phyloP scores from a whole-genome alignment of 2,888 invertebrate species.

The Tinea semifulvella region DNA sequence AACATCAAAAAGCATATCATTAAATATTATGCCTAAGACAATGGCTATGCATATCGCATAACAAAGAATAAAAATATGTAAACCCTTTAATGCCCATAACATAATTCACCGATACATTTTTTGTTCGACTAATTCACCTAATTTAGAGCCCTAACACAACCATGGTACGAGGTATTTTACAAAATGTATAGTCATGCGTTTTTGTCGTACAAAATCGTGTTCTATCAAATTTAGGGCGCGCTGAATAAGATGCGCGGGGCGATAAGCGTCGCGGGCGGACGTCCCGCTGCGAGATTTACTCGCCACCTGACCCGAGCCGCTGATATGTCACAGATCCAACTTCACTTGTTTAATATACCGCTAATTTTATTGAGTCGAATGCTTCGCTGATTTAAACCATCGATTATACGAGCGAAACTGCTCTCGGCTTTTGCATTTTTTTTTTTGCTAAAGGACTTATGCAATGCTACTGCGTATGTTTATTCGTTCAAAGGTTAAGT shows the following conservation, averaged over 20 bases:
- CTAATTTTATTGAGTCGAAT: slow-evolving; percentile 13
- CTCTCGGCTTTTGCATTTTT: neutral
- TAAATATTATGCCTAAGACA: too few relatives aligned
- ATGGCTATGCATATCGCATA: too few relatives aligned
- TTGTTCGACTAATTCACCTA: too few relatives aligned
- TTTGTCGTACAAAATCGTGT: slow-evolving; percentile 22
- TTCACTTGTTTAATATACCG: slow-evolving; percentile 12
- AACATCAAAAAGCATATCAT: too few relatives aligned
- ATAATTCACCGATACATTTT: too few relatives aligned
- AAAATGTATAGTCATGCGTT: slow-evolving; percentile 19
- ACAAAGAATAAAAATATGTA: too few relatives aligned
- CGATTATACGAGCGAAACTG: slow-evolving; percentile 8
- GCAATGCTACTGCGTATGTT: slow-evolving; percentile 2
- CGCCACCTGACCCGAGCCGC: slow-evolving; percentile 18
- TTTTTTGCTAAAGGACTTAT: neutral
- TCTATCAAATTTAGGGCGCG: slow-evolving; percentile 47
- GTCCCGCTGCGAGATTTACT: slow-evolving; percentile 53
- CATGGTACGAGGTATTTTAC: neutral
- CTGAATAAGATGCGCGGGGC: slow-evolving; percentile 32
- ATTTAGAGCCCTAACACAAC: neutral
- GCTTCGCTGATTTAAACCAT: slow-evolving; percentile 11
- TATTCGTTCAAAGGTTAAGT: too few relatives aligned
- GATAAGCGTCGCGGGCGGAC: slow-evolving; percentile 30
- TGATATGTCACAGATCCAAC: slow-evolving; percentile 13
- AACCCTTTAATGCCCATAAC: neutral